Base-by-base conservation (phyloP, 2,888 invertebrate genomes). In the Dichetophora obliterata region DNA sequence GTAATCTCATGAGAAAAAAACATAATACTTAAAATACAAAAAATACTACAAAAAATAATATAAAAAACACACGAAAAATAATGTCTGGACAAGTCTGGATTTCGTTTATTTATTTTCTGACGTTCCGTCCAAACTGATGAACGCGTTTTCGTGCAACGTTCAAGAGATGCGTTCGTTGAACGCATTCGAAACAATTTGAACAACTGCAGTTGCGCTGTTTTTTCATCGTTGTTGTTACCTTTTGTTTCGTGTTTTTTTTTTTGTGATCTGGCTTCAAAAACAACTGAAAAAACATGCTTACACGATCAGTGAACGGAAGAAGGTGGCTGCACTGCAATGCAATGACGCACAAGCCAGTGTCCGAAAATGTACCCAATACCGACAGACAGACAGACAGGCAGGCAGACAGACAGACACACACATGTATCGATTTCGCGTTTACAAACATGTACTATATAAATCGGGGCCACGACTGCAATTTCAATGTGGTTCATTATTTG, bases 81-180 rank as follows among this genome's bases (percentile, higher is more conserved):
- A 70, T 70, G 52, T 70, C 69, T 50, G 69, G 69, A 70, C 69
- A 34, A 66, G 66, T 43, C 37, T 66, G 43, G n/a, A 1, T 66
- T 66, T 43, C 37, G n/a, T 37, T 65, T 43, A 8, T 27, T 59
- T 27, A 59, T 27, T 59, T 59, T 27, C 57, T 19, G 65, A 65
- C 43, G 34, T n/a, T 22, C n/a, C 57, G 37, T 37, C 54, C 19
- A 57, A 71, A n/a, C 37, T 71, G 57, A 71, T 71, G 71, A 34
- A 57, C 57, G 43, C 37, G 22, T 66, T 37, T 66, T 19, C 66
- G 54, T 27, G 54, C 54, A 70, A n/a, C 34, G 70, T 34, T 52
- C 54, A 37, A 19, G 57, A 37, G 71, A 68, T 48, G 48, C 68
- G 72, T 72, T 71, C 59, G 71, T 57, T 59, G 71, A 71, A 71